These are phyloP conservation scores for Fopius arisanus DNA, from an alignment of 1,140 invertebrate species.

Conservation along the genomic window DNA sequence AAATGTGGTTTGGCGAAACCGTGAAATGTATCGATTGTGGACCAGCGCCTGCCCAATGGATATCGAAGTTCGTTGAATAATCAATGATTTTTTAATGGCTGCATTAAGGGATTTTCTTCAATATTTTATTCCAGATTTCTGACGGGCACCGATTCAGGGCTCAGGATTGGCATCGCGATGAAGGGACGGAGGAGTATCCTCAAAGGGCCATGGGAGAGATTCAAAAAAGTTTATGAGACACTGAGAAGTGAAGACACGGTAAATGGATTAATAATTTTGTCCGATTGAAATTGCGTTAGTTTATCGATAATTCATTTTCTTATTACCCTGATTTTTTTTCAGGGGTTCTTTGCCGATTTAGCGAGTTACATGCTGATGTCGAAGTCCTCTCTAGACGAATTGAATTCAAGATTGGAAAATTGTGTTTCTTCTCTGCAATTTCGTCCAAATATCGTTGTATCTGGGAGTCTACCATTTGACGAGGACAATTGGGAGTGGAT, in stretches of 20 bases:
- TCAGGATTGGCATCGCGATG: constrained; percentile 42
- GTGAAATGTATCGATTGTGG: constrained; percentile 58
- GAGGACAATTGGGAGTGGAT: constrained; percentile 66
- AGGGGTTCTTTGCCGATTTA: constrained; percentile 62
- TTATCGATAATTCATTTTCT: constrained; percentile 15
- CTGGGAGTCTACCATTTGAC: constrained; percentile 55
- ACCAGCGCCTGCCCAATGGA: constrained; percentile 52
- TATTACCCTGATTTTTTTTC: constrained; percentile 22
- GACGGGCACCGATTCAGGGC: constrained; percentile 43
- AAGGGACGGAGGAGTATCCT: constrained; percentile 33
- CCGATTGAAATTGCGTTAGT: not conserved
- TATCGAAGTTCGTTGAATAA: constrained; percentile 50
- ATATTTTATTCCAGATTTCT: constrained; percentile 42
- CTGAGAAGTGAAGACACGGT: constrained; percentile 50
- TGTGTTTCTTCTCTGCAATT: constrained; percentile 56
- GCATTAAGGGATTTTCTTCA: not conserved
- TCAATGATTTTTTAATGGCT: constrained; percentile 3
- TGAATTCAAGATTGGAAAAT: constrained; percentile 53
- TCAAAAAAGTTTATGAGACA: constrained; percentile 42
- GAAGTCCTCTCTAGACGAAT: constrained; percentile 53
- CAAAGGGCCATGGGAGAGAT: constrained; percentile 42
- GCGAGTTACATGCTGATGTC: constrained; percentile 62
- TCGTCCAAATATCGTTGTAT: constrained; percentile 64
- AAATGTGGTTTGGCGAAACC: constrained; percentile 50
- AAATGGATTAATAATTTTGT: constrained; percentile 13